Conservation (phyloP, 1,140 invertebrate genomes). For the Tenebrio molitor region DNA sequence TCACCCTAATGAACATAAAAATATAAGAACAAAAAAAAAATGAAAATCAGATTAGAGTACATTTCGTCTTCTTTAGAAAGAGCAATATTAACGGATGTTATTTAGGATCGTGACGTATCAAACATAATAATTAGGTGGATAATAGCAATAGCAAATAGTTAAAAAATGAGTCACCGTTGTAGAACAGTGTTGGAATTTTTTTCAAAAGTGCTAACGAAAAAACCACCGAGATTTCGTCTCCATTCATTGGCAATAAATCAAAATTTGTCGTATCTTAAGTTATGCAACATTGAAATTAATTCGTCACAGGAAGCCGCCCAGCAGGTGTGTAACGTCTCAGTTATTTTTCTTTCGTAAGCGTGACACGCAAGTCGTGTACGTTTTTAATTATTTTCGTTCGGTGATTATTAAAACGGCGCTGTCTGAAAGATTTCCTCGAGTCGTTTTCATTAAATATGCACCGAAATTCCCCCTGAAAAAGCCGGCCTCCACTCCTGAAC, state of each 20-base stretch:
- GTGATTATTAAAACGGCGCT: slow-evolving; percentile 9
- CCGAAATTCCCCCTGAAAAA: slow-evolving; percentile 4
- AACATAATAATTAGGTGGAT: background rate
- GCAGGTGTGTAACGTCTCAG: slow-evolving; percentile 6
- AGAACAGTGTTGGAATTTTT: background rate
- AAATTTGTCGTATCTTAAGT: slow-evolving; percentile 1
- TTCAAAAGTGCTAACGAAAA: background rate
- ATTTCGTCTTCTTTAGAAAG: background rate
- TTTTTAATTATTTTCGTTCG: slow-evolving; percentile 26
- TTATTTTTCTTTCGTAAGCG: slow-evolving; percentile 4
- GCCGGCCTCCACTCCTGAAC: slow-evolving; percentile 1
- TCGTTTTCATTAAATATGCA: slow-evolving; percentile 36
- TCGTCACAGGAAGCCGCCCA: slow-evolving; percentile 3
- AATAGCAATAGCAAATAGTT: slow-evolving; percentile 5
- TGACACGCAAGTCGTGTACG: slow-evolving; percentile 5
- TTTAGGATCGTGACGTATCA: background rate
- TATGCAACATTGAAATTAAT: slow-evolving; percentile 16
- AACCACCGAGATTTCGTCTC: background rate
- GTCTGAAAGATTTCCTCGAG: slow-evolving; percentile 23
- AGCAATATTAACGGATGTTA: background rate
- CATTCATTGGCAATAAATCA: slow-evolving; percentile 2
- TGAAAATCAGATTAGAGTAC: too few species aligned
- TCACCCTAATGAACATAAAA: too few species aligned
- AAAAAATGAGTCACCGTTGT: slow-evolving; percentile 12
- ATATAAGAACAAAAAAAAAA: too few species aligned